phyloP scores from a whole-genome alignment of 2,113 vertebrate species.

The Mesocricetus auratus region DNA sequence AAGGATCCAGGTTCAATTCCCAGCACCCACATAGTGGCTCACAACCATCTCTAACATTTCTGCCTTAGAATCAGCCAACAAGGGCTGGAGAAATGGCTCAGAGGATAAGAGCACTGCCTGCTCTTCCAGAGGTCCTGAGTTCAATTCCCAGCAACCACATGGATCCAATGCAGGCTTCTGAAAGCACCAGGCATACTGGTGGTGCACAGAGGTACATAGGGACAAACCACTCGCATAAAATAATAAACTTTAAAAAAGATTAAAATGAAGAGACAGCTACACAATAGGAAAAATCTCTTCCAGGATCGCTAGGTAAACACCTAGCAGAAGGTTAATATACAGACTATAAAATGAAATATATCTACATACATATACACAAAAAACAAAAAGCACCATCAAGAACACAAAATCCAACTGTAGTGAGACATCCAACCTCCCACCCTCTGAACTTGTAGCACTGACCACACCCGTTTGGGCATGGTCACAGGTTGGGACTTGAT shows the following conservation, averaged over 20 bases:
- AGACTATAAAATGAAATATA: background rate
- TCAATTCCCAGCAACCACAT: too few relatives aligned
- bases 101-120: too few relatives aligned
- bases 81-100: too few relatives aligned
- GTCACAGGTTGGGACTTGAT: too few relatives aligned
- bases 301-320: background rate
- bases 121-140: too few relatives aligned
- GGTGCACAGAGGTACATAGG: background rate
- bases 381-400: background rate
- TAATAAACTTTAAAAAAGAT: background rate
- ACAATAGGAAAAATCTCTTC: background rate
- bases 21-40: too few relatives aligned
- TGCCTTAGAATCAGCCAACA: too few relatives aligned
- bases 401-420: background rate
- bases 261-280: background rate
- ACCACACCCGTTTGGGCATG: too few relatives aligned
- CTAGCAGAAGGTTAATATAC: background rate
- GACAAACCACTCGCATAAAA: background rate
- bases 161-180: background rate
- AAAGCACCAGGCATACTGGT: background rate
- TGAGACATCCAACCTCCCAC: too few relatives aligned
- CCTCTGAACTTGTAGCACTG: too few relatives aligned
- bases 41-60: too few relatives aligned
- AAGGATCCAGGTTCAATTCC: too few relatives aligned
- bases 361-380: background rate